Percentiles rank a stretch among this genome's conserved stretches.
Conservation (phyloP, 2,888 invertebrate species). For the Polydrusus cervinus region DNA sequence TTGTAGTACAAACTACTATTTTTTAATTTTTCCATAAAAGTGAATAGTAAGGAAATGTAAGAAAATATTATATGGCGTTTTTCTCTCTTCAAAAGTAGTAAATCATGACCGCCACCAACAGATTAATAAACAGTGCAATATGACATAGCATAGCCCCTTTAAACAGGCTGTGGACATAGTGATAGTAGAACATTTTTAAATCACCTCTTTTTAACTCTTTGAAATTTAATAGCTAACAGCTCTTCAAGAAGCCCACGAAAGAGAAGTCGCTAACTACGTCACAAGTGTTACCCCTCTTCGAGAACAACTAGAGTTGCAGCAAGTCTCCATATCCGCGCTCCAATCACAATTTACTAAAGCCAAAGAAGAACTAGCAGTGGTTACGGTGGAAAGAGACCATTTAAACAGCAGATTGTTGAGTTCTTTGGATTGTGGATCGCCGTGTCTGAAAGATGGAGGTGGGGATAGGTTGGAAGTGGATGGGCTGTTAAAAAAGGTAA, state of each 20-base stretch:
- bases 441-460: constrained; percentile 11
- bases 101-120: too few species aligned
- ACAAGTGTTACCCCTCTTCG: constrained; percentile 75
- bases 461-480: constrained; percentile 57
- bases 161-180: too few species aligned
- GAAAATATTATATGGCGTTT: too few species aligned
- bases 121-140: too few species aligned
- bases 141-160: too few species aligned
- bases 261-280: constrained; percentile 80
- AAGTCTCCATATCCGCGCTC: constrained; percentile 73
- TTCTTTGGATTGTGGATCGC: constrained; percentile 49
- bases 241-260: constrained; percentile 82
- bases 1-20: too few species aligned
- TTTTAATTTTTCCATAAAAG: too few species aligned
- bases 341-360: constrained; percentile 67
- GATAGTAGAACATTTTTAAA: too few species aligned
- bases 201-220: background rate
- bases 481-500: constrained; percentile 64
- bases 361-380: constrained; percentile 73
- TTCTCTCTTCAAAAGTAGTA: too few species aligned
- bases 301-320: constrained; percentile 76
- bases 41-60: too few species aligned
- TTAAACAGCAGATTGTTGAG: constrained; percentile 68
- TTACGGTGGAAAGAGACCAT: constrained; percentile 75
- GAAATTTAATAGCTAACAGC: constrained; percentile 79